Conservation (phyloP, 2,113 vertebrate genomes). For the Dryoscopus gambensis region DNA sequence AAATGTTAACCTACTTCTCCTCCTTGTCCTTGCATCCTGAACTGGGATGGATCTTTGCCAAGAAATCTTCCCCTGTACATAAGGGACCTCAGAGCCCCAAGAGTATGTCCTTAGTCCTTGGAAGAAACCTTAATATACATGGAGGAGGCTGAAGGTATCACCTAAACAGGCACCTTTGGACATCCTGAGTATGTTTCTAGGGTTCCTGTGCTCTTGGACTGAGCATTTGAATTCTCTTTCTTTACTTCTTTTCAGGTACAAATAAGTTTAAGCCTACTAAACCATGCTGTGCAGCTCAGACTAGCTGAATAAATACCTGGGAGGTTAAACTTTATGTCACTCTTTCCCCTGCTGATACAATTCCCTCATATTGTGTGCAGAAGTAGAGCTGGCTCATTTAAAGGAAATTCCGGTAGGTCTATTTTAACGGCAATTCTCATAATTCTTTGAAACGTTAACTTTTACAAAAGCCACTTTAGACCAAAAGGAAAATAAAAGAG, state of each 20-base stretch:
- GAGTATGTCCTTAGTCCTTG: neutral
- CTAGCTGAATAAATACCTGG: neutral
- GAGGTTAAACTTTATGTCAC: neutral
- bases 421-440: neutral
- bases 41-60: neutral
- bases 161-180: neutral
- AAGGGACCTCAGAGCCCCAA: neutral
- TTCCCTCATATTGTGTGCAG: neutral
- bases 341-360: neutral
- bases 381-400: neutral
- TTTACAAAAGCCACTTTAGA: neutral
- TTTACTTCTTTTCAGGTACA: neutral
- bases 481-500: neutral
- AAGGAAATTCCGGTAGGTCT: neutral
- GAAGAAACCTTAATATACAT: neutral
- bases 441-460: neutral
- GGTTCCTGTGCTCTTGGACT: neutral
- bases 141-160: neutral
- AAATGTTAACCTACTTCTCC: neutral
- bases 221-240: neutral
- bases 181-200: neutral
- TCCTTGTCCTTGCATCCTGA: neutral
- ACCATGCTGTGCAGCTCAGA: neutral
- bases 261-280: neutral
- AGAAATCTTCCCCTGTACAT: neutral